phyloP scores from a whole-genome alignment of 2,888 invertebrate species.

The Acronicta psi region DNA sequence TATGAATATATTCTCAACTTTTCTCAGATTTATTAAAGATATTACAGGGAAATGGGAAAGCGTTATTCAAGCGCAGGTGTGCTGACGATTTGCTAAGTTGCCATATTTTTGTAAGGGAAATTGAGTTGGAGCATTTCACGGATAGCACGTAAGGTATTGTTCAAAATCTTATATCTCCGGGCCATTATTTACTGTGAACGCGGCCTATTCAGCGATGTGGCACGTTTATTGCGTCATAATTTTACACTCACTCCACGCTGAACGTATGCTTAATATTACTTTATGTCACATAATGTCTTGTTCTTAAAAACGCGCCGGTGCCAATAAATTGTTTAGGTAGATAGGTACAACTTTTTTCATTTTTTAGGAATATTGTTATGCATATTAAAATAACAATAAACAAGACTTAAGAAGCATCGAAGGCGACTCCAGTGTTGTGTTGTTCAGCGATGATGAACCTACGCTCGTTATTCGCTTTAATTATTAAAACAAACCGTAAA shows the following conservation, averaged over 20 bases:
- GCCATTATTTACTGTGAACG: slow-evolving; percentile 53
- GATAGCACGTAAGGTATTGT: slow-evolving; percentile 58
- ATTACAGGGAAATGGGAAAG: slow-evolving; percentile 82
- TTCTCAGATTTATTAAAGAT: slow-evolving; percentile 83
- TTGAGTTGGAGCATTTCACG: slow-evolving; percentile 67
- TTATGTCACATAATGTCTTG: slow-evolving; percentile 25
- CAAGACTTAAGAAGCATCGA: too few species aligned
- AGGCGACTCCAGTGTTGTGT: too few species aligned
- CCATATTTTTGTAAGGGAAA: slow-evolving; percentile 83
- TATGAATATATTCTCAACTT: slow-evolving; percentile 81
- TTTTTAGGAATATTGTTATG: not conserved
- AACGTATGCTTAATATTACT: slow-evolving; percentile 44
- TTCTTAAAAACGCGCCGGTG: slow-evolving; percentile 14
- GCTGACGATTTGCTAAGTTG: slow-evolving; percentile 87
- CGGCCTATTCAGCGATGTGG: slow-evolving; percentile 44
- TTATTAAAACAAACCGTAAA: too few species aligned
- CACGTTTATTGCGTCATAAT: slow-evolving; percentile 56
- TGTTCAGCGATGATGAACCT: too few species aligned
- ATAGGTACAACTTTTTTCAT: slow-evolving; percentile 1
- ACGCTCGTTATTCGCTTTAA: too few species aligned
- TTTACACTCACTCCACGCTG: slow-evolving; percentile 42
- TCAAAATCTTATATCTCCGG: slow-evolving; percentile 54
- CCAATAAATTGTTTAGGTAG: slow-evolving; percentile 7
- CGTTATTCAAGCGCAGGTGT: slow-evolving; percentile 87
- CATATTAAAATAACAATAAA: not conserved